Percentiles rank a stretch among this genome's conserved stretches.
Conservation (phyloP, 2,113 vertebrate genomes). For the Jacana jacana region DNA sequence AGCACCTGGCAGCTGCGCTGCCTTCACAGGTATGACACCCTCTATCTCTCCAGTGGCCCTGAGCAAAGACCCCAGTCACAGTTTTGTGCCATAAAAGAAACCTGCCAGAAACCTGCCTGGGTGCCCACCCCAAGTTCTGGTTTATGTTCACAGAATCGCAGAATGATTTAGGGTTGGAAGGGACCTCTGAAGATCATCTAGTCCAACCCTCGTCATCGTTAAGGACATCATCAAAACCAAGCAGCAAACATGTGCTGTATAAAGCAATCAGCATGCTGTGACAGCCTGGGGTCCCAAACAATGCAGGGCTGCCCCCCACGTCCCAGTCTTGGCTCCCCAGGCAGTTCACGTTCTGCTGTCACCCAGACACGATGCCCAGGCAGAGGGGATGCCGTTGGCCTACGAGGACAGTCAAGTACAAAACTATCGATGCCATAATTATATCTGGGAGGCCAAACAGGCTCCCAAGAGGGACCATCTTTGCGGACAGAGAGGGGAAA, state of each 20-base stretch:
- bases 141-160: not conserved
- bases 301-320: rapidly evolving
- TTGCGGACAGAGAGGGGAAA: not conserved
- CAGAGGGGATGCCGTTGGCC: not conserved
- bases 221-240: not conserved
- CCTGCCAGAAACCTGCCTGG: not conserved
- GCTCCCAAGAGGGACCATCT: not conserved
- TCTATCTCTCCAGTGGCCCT: not conserved
- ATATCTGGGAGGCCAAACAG: constrained; percentile 7
- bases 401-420: not conserved
- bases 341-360: not conserved
- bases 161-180: no score
- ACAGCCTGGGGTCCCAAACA: not conserved
- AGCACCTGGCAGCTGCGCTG: not conserved
- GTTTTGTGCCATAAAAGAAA: not conserved
- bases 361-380: not conserved
- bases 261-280: not conserved
- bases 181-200: no score
- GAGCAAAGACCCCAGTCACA: not conserved
- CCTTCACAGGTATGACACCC: not conserved
- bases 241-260: not conserved
- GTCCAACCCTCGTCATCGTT: no score
- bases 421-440: not conserved
- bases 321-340: rapidly evolving
- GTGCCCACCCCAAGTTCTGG: not conserved